Evolutionary conservation across 1,140 invertebrate species (phyloP).

Genomic region (Diprion similis): DNA sequence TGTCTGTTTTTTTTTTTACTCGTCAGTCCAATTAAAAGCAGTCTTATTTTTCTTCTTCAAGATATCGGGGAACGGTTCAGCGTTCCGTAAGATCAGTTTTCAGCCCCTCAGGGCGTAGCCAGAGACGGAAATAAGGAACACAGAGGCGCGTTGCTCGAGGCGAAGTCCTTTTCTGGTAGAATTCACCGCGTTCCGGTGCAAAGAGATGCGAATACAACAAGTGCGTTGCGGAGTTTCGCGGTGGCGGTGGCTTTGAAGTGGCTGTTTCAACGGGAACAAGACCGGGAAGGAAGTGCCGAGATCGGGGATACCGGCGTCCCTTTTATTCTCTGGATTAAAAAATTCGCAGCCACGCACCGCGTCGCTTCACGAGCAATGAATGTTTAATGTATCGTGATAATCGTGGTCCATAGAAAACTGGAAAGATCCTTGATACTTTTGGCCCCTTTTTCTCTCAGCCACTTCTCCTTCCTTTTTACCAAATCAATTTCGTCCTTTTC

Average conservation of each 20-base stretch:
- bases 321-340: neutral
- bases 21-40: too few species aligned
- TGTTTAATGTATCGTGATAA: constrained; percentile 12
- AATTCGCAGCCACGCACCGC: neutral
- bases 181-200: too few species aligned
- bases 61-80: too few species aligned
- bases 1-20: too few species aligned
- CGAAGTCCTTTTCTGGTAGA: neutral
- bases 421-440: constrained; percentile 1
- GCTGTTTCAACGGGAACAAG: constrained; percentile 1
- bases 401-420: neutral
- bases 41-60: too few species aligned
- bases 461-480: neutral
- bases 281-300: constrained; percentile 10
- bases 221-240: neutral
- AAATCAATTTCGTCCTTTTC: too few species aligned
- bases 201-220: neutral
- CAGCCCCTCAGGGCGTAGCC: too few species aligned
- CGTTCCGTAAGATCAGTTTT: too few species aligned
- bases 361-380: constrained; percentile 6
- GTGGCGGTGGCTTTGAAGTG: neutral
- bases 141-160: neutral
- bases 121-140: too few species aligned
- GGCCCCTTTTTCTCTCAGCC: neutral
- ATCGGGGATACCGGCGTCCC: neutral